A percentile compares a stretch with the other conserved stretches of the same genome.
These are phyloP conservation scores for Drosophila parvula DNA, from an alignment of 1,140 invertebrate species.

Conservation along the genomic window DNA sequence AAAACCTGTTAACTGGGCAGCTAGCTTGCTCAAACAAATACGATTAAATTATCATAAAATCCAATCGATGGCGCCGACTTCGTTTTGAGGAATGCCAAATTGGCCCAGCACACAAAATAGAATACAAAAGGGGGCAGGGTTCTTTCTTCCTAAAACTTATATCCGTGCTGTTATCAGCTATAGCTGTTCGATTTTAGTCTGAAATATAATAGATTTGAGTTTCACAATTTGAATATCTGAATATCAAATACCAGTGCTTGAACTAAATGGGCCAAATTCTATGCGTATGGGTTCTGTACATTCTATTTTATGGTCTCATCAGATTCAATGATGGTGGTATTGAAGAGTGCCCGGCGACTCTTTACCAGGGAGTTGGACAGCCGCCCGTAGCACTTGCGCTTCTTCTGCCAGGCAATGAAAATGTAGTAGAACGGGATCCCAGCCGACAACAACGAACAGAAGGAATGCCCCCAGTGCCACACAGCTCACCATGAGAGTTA, in stretches of 20 bases:
- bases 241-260: slow-evolving; percentile 48
- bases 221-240: slow-evolving; percentile 19
- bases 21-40: slow-evolving; percentile 58
- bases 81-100: slow-evolving; percentile 57
- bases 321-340: slow-evolving; percentile 78
- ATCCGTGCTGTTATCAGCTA: too few relatives aligned
- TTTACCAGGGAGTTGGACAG: slow-evolving; percentile 70
- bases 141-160: slow-evolving; percentile 1
- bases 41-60: slow-evolving; percentile 35
- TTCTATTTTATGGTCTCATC: slow-evolving; percentile 65
- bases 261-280: slow-evolving; percentile 52
- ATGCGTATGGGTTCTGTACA: background rate
- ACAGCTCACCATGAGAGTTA: slow-evolving; percentile 93
- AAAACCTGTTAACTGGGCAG: slow-evolving; percentile 35
- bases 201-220: slow-evolving; percentile 13
- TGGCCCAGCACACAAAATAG: slow-evolving; percentile 51
- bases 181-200: slow-evolving; percentile 4
- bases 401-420: slow-evolving; percentile 94
- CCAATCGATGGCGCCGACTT: slow-evolving; percentile 37
- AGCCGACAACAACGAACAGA: slow-evolving; percentile 92
- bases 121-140: slow-evolving; percentile 43
- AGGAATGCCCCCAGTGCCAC: slow-evolving; percentile 92
- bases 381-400: slow-evolving; percentile 84
- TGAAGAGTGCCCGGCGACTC: slow-evolving; percentile 76
- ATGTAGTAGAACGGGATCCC: slow-evolving; percentile 96